Evolutionary conservation across 2,113 vertebrate genomes (phyloP).

Genomic region (Hippolais icterina): DNA sequence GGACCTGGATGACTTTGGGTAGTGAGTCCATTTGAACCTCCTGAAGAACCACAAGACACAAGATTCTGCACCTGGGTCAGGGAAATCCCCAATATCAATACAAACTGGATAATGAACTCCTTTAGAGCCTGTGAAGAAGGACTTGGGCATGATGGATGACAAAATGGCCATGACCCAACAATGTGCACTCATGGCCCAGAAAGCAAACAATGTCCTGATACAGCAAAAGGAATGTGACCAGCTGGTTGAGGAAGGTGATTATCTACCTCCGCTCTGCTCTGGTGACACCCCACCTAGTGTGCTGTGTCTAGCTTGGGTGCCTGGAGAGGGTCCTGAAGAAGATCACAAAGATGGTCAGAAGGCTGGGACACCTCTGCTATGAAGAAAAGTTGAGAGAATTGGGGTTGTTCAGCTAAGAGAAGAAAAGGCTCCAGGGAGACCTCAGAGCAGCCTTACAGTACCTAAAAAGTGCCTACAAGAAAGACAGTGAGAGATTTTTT

Average conservation of each 20-base stretch:
- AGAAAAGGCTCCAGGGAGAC: background rate
- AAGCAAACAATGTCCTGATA: background rate
- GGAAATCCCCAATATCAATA: background rate
- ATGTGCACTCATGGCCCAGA: background rate
- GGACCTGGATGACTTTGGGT: accelerated
- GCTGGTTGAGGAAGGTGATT: accelerated
- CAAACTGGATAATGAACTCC: background rate
- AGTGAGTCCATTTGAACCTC: background rate
- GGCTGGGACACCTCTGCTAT: background rate
- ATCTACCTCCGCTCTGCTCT: background rate
- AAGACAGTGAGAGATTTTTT: background rate
- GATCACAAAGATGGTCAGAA: background rate
- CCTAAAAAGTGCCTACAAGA: background rate
- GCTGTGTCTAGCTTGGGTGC: background rate
- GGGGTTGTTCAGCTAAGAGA: background rate
- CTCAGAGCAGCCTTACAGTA: background rate
- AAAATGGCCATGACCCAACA: background rate
- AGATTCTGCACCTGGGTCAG: background rate
- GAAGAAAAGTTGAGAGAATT: background rate
- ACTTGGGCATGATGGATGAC: background rate
- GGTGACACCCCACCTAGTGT: background rate
- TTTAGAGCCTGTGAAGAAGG: background rate
- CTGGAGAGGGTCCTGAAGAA: background rate
- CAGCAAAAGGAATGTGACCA: background rate
- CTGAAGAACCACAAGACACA: background rate